Base-by-base conservation (phyloP, 1,140 invertebrate genomes). In the Subanguina moxae region DNA sequence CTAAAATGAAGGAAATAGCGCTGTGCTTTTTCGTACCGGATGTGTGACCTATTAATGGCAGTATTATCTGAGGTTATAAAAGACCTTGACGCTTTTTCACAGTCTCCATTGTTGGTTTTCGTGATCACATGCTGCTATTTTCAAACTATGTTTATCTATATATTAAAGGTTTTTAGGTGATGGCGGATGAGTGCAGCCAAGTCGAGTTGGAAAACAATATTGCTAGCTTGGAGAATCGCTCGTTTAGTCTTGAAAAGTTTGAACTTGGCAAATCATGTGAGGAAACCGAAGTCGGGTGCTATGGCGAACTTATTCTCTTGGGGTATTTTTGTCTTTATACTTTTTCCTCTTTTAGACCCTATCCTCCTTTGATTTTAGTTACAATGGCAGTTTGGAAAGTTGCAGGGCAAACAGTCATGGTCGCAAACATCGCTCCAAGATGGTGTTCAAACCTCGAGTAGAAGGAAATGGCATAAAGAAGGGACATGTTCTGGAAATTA, bases 391-490 rank as follows among this genome's bases (percentile, higher is more conserved):
- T n/a, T 28, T 46, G 30, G 68, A 77, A n/a, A 65, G 56, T 21
- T 19, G 57, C 38, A n/a, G 68, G 21, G 23, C 46, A 7, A 77
- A 77, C 58, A 76, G 46, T 28, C 64, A 76, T n/a, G 72, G 46
- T n/a, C 70, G 73, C 17, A 77, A 77, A 32, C 71, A 80, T 66
- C 61, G 70, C 21, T 72, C 72, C 7, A 81, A 80, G 64, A 78
- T 80, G 67, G 48, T 69, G 25, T 63, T 80, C n/a, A 65, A 67
- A 21, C 45, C 57, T 28, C 62, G 73, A 23, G 68, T 71, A 52
- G 45, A 66, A 8, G 56, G 63, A n/a, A 80, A 80, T 57, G 78
- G 78, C n/a, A 70, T 80, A 23, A 75, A 78, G 62, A 82, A 82
- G 23, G 74, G 70, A 1, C 45, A 46, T n/a, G 57, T 59, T 17